These are phyloP conservation scores for Xylocopa sonorina DNA, from an alignment of 1,140 invertebrate species.

Conservation along the genomic window DNA sequence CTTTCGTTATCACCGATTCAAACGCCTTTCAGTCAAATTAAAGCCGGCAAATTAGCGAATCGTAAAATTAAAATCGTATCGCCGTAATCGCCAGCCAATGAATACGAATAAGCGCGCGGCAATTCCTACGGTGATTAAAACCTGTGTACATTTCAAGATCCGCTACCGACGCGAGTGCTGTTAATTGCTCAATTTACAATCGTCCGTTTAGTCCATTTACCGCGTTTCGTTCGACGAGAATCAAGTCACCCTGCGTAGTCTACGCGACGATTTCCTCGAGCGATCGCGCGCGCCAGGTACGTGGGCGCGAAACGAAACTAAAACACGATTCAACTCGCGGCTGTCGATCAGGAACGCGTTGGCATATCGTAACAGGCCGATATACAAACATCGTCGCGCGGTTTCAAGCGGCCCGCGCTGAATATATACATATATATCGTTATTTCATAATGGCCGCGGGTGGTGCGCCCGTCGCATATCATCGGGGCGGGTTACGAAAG, in stretches of 20 bases:
- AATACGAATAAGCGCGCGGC: neutral
- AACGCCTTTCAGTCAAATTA: neutral
- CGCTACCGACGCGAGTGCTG: too few relatives aligned
- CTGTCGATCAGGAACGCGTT: slow-evolving; percentile 8
- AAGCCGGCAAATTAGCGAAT: slow-evolving; percentile 30
- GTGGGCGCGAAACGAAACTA: slow-evolving; percentile 17
- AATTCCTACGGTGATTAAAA: too few relatives aligned
- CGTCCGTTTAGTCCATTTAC: neutral
- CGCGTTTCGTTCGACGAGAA: neutral
- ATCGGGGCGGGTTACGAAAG: slow-evolving; percentile 68
- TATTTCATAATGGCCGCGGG: slow-evolving; percentile 68
- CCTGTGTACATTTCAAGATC: too few relatives aligned
- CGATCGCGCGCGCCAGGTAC: neutral
- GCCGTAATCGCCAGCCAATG: slow-evolving; percentile 18
- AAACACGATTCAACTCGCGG: neutral
- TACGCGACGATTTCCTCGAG: slow-evolving; percentile 11
- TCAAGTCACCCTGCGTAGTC: neutral
- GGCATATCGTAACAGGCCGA: slow-evolving; percentile 55
- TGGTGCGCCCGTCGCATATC: slow-evolving; percentile 62
- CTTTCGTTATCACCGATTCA: neutral
- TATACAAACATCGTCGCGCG: slow-evolving; percentile 4
- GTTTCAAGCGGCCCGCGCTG: slow-evolving; percentile 24
- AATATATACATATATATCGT: slow-evolving; percentile 69
- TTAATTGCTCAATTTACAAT: neutral
- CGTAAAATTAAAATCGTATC: slow-evolving; percentile 28